A percentile compares a stretch with the other conserved stretches of the same genome.
phyloP scores from a whole-genome alignment of 2,113 vertebrate species.

The Pipra filicauda region DNA sequence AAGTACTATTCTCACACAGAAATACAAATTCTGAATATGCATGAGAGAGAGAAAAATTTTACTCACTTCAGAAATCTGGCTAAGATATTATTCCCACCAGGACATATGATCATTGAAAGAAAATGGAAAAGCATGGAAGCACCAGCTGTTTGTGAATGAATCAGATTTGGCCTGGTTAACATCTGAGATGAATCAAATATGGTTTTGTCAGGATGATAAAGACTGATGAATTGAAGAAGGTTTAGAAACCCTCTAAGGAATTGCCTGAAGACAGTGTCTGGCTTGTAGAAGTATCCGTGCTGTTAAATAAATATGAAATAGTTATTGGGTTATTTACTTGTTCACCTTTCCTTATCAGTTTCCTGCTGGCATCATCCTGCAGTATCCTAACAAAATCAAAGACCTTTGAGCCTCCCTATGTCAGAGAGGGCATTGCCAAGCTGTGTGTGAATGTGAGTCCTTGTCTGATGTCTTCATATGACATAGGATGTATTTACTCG shows the following conservation, averaged over 20 bases:
- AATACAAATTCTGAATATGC: constrained; percentile 28
- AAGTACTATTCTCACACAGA: neutral
- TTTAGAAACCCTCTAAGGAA: constrained; percentile 41
- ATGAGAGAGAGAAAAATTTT: neutral
- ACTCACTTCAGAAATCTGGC: constrained; percentile 50
- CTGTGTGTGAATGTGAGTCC: neutral
- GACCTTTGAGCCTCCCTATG: neutral
- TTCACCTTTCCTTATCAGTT: neutral
- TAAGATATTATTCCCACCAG: constrained; percentile 38
- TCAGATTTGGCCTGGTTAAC: constrained; percentile 45
- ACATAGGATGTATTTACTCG: neutral
- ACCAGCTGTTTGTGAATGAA: constrained; percentile 57
- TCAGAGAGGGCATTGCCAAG: neutral
- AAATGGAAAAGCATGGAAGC: constrained; percentile 54
- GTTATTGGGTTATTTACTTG: neutral
- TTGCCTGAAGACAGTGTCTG: neutral
- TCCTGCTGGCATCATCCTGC: neutral
- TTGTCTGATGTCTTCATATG: rapidly evolving
- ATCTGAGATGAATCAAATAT: constrained; percentile 56
- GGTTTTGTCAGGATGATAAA: constrained; percentile 37
- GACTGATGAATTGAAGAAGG: constrained; percentile 26
- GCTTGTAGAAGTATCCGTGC: neutral
- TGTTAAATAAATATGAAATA: neutral
- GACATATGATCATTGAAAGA: constrained; percentile 54
- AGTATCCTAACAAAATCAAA: neutral